phyloP scores from a whole-genome alignment of 1,140 invertebrate genomes.

The Cherax quadricarinatus region DNA sequence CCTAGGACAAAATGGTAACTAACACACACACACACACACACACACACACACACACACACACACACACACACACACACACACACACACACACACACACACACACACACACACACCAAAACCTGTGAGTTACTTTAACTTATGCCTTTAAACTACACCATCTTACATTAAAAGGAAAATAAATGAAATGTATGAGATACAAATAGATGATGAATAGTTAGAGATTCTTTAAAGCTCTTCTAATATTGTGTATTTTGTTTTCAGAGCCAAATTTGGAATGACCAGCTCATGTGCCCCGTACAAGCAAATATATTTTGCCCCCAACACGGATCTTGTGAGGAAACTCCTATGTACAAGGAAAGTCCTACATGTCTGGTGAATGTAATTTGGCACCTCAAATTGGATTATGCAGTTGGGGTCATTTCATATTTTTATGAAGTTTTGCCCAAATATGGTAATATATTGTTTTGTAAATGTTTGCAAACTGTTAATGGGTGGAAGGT shows the following conservation, averaged over 20 bases:
- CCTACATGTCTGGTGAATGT: conserved; percentile 43
- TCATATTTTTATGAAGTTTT: conserved; percentile 54
- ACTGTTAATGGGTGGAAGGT: conserved; percentile 41
- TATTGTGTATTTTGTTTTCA: conserved; percentile 45
- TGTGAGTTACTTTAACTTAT: no score
- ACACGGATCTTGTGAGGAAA: conserved; percentile 45
- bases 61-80: no score
- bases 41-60: no score
- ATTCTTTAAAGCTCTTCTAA: background rate
- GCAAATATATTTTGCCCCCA: conserved; percentile 64
- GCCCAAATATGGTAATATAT: conserved; percentile 61
- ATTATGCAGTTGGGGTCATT: conserved; percentile 51
- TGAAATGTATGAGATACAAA: background rate
- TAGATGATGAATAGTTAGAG: background rate
- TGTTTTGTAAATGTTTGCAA: conserved; percentile 68
- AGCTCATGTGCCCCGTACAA: conserved; percentile 70
- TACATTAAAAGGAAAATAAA: no score
- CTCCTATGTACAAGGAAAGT: conserved; percentile 39
- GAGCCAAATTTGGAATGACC: conserved; percentile 60
- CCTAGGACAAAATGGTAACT: no score
- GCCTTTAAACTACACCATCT: no score
- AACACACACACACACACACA: no score
- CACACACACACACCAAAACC: no score
- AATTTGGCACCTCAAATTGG: conserved; percentile 54
- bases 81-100: no score